phyloP scores from a whole-genome alignment of 2,797 vertebrate species.

The Carcharodon carcharias region DNA sequence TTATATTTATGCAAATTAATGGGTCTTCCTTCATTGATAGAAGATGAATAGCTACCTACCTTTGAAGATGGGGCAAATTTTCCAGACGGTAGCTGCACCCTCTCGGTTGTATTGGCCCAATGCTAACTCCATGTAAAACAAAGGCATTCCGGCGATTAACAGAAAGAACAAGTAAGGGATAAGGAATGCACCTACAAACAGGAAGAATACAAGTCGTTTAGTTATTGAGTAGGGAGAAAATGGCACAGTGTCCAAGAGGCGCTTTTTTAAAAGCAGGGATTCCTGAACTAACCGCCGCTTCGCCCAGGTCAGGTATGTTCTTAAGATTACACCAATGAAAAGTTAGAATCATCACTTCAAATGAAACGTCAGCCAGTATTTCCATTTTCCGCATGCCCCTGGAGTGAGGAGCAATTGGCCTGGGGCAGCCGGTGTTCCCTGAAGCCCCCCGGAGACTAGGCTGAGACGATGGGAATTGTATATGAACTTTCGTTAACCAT shows the following conservation, averaged over 20 bases:
- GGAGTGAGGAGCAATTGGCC: background rate
- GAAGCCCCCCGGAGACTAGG: background rate
- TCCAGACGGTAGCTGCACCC: slow-evolving; percentile 97
- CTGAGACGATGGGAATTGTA: background rate
- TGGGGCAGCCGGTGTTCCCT: background rate
- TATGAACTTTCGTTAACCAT: background rate
- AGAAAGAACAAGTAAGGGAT: slow-evolving; percentile 93
- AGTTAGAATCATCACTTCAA: slow-evolving; percentile 42
- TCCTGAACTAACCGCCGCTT: background rate
- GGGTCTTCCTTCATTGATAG: no score
- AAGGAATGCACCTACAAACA: slow-evolving; percentile 81
- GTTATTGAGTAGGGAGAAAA: no score
- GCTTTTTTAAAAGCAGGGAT: background rate
- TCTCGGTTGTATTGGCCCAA: slow-evolving; percentile 94
- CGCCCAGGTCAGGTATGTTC: background rate
- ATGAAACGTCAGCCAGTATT: slow-evolving; percentile 41
- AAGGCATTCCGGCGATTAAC: slow-evolving; percentile 95
- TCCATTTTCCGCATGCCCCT: background rate
- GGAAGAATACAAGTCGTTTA: background rate
- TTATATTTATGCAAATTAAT: background rate
- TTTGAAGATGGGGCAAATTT: slow-evolving; percentile 97
- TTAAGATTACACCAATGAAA: slow-evolving; percentile 41
- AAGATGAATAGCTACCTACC: slow-evolving; percentile 55
- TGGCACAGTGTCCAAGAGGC: background rate
- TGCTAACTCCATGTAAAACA: slow-evolving; percentile 98